phyloP scores from a whole-genome alignment of 2,888 invertebrate species.

The Drosophila flavopinicola region DNA sequence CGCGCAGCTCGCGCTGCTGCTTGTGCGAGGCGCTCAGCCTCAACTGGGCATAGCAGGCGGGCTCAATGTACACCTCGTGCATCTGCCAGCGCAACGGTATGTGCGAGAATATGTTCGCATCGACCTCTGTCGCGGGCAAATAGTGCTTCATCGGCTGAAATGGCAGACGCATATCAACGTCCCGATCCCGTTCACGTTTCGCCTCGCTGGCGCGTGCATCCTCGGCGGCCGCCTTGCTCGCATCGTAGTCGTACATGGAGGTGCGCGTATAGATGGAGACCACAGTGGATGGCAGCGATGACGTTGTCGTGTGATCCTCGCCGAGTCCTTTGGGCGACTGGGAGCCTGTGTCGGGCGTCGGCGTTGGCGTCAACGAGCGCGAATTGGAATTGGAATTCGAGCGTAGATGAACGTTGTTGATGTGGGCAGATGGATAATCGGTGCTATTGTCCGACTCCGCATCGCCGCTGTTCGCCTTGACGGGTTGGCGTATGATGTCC shows the following conservation, averaged over 20 bases:
- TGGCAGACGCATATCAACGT: constrained; percentile 91
- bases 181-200: constrained; percentile 77
- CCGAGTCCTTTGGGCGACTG: constrained; percentile 67
- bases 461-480: constrained; percentile 54
- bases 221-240: constrained; percentile 38
- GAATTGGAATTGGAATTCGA: constrained; percentile 74
- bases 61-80: constrained; percentile 87
- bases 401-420: too few relatives aligned
- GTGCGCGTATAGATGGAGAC: constrained; percentile 74
- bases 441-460: not conserved
- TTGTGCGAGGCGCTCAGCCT: constrained; percentile 89
- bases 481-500: constrained; percentile 69
- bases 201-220: constrained; percentile 27
- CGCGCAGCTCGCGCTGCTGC: constrained; percentile 89
- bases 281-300: too few relatives aligned
- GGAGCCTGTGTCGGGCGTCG: constrained; percentile 68
- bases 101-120: constrained; percentile 92
- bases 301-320: constrained; percentile 14
- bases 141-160: constrained; percentile 93
- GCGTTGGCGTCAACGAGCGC: constrained; percentile 74
- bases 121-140: constrained; percentile 93
- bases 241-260: constrained; percentile 81
- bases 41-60: constrained; percentile 90
- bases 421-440: not conserved
- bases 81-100: constrained; percentile 89